Percentiles rank a stretch among this genome's conserved stretches.
phyloP scores from a whole-genome alignment of 2,888 invertebrate species.

The Trichogramma evanescens region DNA sequence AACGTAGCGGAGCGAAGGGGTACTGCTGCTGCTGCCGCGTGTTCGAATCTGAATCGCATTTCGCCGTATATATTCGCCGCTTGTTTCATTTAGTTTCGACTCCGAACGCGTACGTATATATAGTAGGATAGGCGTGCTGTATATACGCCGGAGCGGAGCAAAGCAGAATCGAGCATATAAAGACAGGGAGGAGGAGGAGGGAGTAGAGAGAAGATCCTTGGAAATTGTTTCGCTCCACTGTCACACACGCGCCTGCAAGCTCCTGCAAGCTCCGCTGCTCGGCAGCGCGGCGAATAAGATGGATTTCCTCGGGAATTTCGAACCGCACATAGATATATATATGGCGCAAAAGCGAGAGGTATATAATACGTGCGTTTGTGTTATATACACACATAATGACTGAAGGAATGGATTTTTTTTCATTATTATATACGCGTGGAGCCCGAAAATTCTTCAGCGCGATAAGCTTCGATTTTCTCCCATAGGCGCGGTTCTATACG shows the following conservation, averaged over 20 bases:
- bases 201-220: slow-evolving; percentile 2
- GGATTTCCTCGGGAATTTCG: slow-evolving; percentile 7
- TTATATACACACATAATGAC: not conserved
- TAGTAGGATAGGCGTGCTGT: no score
- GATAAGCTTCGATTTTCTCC: not conserved
- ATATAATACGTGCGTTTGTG: not conserved
- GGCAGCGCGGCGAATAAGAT: not conserved
- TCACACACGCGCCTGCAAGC: not conserved
- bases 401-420: not conserved
- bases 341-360: not conserved
- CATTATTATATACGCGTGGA: not conserved
- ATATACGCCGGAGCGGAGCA: no score
- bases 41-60: no score
- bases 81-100: no score
- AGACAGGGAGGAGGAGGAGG: no score
- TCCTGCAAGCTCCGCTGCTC: not conserved
- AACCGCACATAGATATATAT: no score
- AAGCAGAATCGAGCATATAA: no score
- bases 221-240: slow-evolving; percentile 13
- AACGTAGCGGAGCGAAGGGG: no score
- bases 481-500: not conserved
- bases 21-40: no score
- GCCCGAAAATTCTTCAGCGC: not conserved
- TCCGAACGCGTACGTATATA: no score
- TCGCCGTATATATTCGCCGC: no score